A percentile compares a stretch with the other conserved stretches of the same genome.
These are phyloP conservation scores for Spatula clypeata DNA, from an alignment of 2,797 vertebrate species.

Conservation along the genomic window DNA sequence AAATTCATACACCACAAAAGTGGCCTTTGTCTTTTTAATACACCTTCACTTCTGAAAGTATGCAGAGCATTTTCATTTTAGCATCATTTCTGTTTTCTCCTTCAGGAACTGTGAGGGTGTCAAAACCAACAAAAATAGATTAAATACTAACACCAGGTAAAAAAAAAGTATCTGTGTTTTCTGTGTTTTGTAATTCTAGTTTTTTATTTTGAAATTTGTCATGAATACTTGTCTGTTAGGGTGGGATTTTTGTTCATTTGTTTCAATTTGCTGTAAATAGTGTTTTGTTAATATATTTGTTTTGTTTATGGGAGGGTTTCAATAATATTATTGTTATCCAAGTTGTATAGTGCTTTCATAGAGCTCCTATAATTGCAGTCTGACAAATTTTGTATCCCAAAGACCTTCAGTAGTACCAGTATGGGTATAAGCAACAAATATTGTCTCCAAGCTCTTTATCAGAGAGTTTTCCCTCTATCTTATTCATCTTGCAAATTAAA, in stretches of 20 bases:
- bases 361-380: background rate
- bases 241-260: background rate
- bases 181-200: background rate
- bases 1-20: background rate
- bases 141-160: background rate
- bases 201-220: background rate
- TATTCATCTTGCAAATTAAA: conserved; percentile 5
- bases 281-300: background rate
- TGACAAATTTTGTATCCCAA: background rate
- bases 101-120: background rate
- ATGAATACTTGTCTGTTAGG: background rate
- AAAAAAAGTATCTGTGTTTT: background rate
- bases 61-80: background rate
- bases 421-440: background rate
- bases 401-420: background rate
- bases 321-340: background rate
- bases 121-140: background rate
- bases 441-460: conserved; percentile 10
- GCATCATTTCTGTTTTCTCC: background rate
- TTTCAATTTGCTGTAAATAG: background rate
- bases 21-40: background rate
- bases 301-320: background rate
- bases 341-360: background rate
- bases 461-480: background rate
- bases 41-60: background rate